Evolutionary conservation across 2,797 vertebrate species (phyloP), one percentile per base, ranked within the genome.

Genomic region (Argyrosomus regius): DNA sequence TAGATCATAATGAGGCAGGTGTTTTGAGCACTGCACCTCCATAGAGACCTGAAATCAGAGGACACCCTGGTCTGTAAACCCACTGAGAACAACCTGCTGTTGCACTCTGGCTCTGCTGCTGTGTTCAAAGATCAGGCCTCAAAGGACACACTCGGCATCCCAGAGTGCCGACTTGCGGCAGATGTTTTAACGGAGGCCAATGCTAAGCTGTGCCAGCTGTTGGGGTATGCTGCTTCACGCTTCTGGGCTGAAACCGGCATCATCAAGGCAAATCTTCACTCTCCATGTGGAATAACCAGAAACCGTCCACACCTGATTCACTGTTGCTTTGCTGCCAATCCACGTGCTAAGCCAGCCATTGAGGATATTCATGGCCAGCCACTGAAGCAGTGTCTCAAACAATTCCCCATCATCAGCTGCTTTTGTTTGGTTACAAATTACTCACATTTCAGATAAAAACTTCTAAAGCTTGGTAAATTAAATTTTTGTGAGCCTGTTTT

Each of bases 291-390:
- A 67, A 87, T 93, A 53, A 90, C 87, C 57, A 81, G 89, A 93
- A 93, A 92, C 63, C 90, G 88, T 76, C 77, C 89, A 72, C 90
- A 92, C 48, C 89, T 94, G 82, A 94, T 94, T 91, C 86, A 84
- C 13, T 76, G 88, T 58, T 91, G 91, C 89, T 87, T 88, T 67
- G 72, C 87, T 70, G 82, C 91, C 58, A 90, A 89, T 53, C 84
- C 83, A 14, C 82, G 85, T 22, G 66, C 81, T 45, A 82, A 93
- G 58, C 92, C 94, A 48, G 81, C 86, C 35, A 76, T 90, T 84
- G 90, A 95, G 49, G 87, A 94, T 78, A 91, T 91, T 61, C 83
- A 88, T 22, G 72, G 35, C 24, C 48, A 67, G 41, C 10, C 31
- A 72, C 88, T 80, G 91, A 91, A 92, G 83, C 24, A 52, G n/a